Conservation (phyloP, 2,113 vertebrate genomes). For the Microcebus ravelobensis region DNA sequence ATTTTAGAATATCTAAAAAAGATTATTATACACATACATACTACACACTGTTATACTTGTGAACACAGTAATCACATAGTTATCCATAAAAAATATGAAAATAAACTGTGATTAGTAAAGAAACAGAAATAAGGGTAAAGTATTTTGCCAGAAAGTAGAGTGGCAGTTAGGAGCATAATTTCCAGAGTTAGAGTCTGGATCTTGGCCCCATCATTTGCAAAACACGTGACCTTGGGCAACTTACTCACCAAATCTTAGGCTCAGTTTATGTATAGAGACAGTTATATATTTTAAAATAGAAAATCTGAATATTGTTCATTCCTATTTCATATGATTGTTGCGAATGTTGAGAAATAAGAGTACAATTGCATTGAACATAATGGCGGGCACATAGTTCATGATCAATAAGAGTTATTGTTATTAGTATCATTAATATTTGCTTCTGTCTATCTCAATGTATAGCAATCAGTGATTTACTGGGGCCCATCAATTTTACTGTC, state of each 20-base stretch:
- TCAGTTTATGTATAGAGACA: not conserved
- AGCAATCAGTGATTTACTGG: not conserved
- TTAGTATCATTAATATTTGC: not conserved
- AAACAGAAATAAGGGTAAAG: not conserved
- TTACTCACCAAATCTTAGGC: not conserved
- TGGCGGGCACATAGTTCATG: not conserved
- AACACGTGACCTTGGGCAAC: not conserved
- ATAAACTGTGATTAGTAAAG: not conserved
- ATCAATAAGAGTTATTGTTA: not conserved
- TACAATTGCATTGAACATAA: not conserved
- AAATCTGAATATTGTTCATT: not conserved
- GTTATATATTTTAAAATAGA: not conserved
- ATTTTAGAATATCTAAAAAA: slow-evolving; percentile 14
- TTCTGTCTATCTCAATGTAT: not conserved
- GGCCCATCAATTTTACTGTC: not conserved
- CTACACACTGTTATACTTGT: not conserved
- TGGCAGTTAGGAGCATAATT: not conserved
- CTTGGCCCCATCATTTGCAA: not conserved
- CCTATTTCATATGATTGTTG: not conserved
- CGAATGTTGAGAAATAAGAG: not conserved
- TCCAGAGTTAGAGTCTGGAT: not conserved
- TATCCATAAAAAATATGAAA: not conserved
- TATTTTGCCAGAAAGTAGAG: not conserved
- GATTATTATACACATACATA: not conserved
- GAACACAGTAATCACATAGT: not conserved